These are phyloP conservation scores for Dissostichus mawsoni DNA, from an alignment of 2,113 vertebrate species.

Conservation along the genomic window DNA sequence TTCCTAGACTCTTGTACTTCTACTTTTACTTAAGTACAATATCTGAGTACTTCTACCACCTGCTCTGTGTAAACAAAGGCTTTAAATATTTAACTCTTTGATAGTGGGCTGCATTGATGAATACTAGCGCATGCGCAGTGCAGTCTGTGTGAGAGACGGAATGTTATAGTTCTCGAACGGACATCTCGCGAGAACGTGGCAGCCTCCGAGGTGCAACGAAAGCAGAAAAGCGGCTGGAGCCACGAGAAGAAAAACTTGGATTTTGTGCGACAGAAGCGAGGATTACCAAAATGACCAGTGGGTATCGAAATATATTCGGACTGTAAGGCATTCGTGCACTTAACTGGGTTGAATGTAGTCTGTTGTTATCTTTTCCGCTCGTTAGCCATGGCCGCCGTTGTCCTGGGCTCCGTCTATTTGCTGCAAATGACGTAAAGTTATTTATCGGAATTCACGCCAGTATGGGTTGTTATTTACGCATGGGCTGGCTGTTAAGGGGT, in stretches of 20 bases:
- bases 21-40: too few relatives aligned
- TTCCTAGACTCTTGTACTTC: too few relatives aligned
- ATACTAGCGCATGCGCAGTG: constrained; percentile 45
- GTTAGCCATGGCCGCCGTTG: neutral
- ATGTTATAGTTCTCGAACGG: constrained; percentile 52
- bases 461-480: rapidly evolving
- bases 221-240: constrained; percentile 45
- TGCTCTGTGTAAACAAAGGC: too few relatives aligned
- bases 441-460: neutral
- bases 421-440: constrained; percentile 20
- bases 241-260: constrained; percentile 62
- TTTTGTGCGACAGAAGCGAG: constrained; percentile 44
- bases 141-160: neutral
- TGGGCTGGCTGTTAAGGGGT: rapidly evolving
- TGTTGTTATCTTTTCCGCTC: neutral
- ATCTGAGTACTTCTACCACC: too few relatives aligned
- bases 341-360: constrained; percentile 16
- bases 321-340: constrained; percentile 46
- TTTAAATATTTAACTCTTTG: neutral
- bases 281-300: constrained; percentile 80
- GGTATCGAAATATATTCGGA: constrained; percentile 62
- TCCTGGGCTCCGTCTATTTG: constrained; percentile 43
- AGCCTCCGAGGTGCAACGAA: constrained; percentile 39
- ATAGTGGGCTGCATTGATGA: neutral
- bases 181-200: constrained; percentile 54